These are phyloP conservation scores for Lasioglossum vierecki DNA, from an alignment of 2,888 invertebrate species.

Conservation along the genomic window DNA sequence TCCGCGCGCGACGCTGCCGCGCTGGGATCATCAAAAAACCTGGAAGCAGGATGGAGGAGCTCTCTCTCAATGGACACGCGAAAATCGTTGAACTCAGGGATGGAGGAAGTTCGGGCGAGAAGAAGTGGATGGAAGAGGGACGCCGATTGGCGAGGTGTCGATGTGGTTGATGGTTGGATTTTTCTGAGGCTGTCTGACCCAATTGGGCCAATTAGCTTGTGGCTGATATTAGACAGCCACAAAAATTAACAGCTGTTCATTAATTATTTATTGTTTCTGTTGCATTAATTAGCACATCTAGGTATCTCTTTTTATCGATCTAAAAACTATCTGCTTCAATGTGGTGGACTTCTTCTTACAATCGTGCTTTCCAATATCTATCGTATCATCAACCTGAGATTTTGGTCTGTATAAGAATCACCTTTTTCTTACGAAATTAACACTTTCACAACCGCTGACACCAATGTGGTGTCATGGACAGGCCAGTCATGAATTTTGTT, in stretches of 20 bases:
- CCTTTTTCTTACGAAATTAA: no score
- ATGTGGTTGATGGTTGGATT: neutral
- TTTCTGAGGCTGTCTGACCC: neutral
- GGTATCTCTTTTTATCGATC: no score
- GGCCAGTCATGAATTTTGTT: no score
- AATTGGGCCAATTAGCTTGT: neutral
- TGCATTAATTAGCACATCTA: no score
- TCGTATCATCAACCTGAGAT: neutral
- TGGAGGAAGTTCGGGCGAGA: neutral
- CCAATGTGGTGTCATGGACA: no score
- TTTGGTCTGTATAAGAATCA: no score
- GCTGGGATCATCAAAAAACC: slow-evolving; percentile 46
- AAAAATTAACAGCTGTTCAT: neutral
- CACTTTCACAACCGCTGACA: no score
- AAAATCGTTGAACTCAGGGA: slow-evolving; percentile 40
- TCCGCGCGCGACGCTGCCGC: slow-evolving; percentile 13
- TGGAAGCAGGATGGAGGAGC: neutral
- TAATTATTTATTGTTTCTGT: no score
- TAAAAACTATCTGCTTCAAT: neutral
- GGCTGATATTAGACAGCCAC: neutral
- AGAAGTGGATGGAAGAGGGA: slow-evolving; percentile 18
- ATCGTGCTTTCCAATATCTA: no score
- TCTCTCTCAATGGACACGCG: slow-evolving; percentile 37
- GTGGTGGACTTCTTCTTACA: neutral
- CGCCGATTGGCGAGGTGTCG: neutral